These are phyloP conservation scores for Tupiocoris notatus DNA, from an alignment of 2,888 invertebrate genomes.

Conservation along the genomic window DNA sequence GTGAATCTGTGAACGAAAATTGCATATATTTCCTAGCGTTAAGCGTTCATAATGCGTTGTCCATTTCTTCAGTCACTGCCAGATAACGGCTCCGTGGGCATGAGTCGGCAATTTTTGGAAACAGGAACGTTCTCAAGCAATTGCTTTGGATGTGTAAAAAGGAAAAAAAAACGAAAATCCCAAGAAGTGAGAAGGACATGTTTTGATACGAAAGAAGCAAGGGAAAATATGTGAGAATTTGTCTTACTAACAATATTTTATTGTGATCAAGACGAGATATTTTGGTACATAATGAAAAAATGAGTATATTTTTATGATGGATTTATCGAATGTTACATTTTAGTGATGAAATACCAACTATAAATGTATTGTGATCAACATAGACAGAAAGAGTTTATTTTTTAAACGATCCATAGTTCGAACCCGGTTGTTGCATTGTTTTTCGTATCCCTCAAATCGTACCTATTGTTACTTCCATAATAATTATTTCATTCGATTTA, in stretches of 20 bases:
- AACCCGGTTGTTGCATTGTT: slow-evolving; percentile 37
- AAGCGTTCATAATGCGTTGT: slow-evolving; percentile 38
- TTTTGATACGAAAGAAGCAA: not conserved
- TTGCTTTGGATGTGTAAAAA: not conserved
- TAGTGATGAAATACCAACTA: slow-evolving; percentile 47
- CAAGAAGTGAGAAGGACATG: slow-evolving; percentile 9
- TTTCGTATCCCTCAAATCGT: slow-evolving; percentile 45
- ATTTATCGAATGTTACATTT: slow-evolving; percentile 42
- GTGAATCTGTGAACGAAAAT: slow-evolving; percentile 42
- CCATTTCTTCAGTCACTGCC: slow-evolving; percentile 47
- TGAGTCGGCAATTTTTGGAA: slow-evolving; percentile 25
- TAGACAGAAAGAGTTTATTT: slow-evolving; percentile 48
- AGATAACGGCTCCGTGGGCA: slow-evolving; percentile 45
- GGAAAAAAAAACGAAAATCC: slow-evolving; percentile 11
- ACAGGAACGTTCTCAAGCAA: not conserved
- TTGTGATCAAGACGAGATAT: slow-evolving; percentile 45
- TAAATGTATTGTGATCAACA: slow-evolving; percentile 48
- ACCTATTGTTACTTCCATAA: slow-evolving; percentile 13
- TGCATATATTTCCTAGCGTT: slow-evolving; percentile 25
- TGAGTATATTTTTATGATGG: slow-evolving; percentile 47
- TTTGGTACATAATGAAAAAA: slow-evolving; percentile 47
- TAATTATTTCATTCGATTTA: slow-evolving; percentile 2
- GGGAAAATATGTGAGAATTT: slow-evolving; percentile 36
- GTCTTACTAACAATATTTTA: slow-evolving; percentile 25
- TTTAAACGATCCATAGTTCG: slow-evolving; percentile 43